A percentile compares a stretch with the other conserved stretches of the same genome.
Evolutionary conservation across 1,140 invertebrate species (phyloP).

Genomic region (Hyphantria cunea): DNA sequence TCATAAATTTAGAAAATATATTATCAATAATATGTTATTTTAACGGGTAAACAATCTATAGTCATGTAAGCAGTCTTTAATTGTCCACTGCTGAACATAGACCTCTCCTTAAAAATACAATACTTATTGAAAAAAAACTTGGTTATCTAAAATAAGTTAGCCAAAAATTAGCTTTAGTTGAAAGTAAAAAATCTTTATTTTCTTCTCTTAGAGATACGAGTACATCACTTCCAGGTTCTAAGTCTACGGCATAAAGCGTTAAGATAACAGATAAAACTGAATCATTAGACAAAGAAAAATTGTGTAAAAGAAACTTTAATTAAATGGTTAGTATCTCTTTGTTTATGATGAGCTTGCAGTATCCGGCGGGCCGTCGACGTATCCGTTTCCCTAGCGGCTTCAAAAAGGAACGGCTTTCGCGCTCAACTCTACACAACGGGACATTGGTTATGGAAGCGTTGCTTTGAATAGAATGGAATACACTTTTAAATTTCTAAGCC

Average conservation of each 20-base stretch:
- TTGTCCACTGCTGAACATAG: too few species aligned
- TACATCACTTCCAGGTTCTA: slow-evolving; percentile 5
- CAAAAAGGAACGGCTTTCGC: slow-evolving; percentile 30
- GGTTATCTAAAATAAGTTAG: too few species aligned
- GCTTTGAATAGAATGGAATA: slow-evolving; percentile 4
- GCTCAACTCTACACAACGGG: slow-evolving; percentile 16
- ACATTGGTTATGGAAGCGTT: slow-evolving; percentile 6
- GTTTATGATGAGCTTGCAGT: slow-evolving; percentile 40
- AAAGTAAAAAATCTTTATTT: too few species aligned
- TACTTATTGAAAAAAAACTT: too few species aligned
- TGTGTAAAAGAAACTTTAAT: slow-evolving; percentile 73
- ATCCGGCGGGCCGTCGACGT: slow-evolving; percentile 24
- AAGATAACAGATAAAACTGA: slow-evolving; percentile 61
- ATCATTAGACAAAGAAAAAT: slow-evolving; percentile 48
- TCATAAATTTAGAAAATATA: too few species aligned
- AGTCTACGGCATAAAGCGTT: slow-evolving; percentile 24
- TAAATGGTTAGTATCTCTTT: slow-evolving; percentile 55
- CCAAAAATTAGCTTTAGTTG: too few species aligned
- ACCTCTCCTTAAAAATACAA: too few species aligned
- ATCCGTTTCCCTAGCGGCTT: slow-evolving; percentile 43
- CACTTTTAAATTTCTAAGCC: too few species aligned
- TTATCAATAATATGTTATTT: too few species aligned
- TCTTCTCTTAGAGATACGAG: too few species aligned
- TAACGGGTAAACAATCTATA: too few species aligned
- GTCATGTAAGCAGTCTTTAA: too few species aligned